Evolutionary conservation across 2,888 invertebrate species (phyloP).

Genomic region (Caenorhabditis sp.): DNA sequence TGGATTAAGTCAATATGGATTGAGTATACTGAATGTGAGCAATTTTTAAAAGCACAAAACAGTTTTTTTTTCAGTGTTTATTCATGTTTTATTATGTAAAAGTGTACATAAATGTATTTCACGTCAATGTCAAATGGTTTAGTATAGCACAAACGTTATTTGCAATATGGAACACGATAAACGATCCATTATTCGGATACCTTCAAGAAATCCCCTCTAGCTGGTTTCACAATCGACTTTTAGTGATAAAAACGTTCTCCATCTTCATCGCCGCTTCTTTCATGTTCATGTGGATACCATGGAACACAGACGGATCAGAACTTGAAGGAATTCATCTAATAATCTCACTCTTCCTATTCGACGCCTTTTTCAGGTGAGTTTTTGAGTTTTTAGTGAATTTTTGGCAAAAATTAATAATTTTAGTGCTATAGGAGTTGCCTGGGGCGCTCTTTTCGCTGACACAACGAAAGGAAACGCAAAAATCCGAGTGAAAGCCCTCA

Average conservation of each 20-base stretch:
- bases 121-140: slow-evolving; percentile 73
- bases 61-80: slow-evolving; percentile 63
- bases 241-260: slow-evolving; percentile 72
- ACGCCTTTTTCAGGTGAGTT: slow-evolving; percentile 72
- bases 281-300: slow-evolving; percentile 70
- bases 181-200: slow-evolving; percentile 74
- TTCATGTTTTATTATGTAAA: slow-evolving; percentile 74
- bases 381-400: slow-evolving; percentile 27
- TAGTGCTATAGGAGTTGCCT: slow-evolving; percentile 68
- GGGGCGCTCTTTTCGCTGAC: slow-evolving; percentile 68
- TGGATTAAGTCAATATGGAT: slow-evolving; percentile 49
- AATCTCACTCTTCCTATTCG: slow-evolving; percentile 72
- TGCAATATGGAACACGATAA: slow-evolving; percentile 74
- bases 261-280: slow-evolving; percentile 72
- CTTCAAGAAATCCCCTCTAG: slow-evolving; percentile 56
- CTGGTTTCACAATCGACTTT: slow-evolving; percentile 71
- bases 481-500: slow-evolving; percentile 70
- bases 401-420: background rate
- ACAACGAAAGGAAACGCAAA: slow-evolving; percentile 65
- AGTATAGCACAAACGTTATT: slow-evolving; percentile 72
- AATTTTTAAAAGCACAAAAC: background rate
- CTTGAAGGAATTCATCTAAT: slow-evolving; percentile 73
- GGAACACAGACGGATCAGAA: slow-evolving; percentile 39
- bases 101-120: slow-evolving; percentile 72
- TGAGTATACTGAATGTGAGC: slow-evolving; percentile 50